These are phyloP conservation scores for Eristalis pertinax DNA, from an alignment of 2,888 invertebrate genomes.

Conservation along the genomic window DNA sequence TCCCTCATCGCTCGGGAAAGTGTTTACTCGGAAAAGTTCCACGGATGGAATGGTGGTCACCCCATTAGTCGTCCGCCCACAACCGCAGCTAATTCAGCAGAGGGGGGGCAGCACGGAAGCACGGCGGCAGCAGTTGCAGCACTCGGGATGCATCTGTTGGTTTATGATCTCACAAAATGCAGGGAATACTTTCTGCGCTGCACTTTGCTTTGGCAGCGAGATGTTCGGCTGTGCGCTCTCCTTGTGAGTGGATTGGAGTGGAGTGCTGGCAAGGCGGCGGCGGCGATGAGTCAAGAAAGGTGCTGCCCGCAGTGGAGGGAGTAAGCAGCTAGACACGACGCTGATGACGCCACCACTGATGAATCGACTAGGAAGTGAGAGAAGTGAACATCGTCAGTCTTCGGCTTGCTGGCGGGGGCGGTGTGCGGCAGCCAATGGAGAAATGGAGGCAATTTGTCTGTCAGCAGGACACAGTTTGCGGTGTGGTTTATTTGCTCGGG, in stretches of 20 bases:
- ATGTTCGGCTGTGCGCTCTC: background rate
- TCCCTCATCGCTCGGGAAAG: constrained; percentile 14
- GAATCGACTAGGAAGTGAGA: constrained; percentile 56
- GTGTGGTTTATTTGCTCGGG: constrained; percentile 48
- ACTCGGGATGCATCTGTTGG: constrained; percentile 57
- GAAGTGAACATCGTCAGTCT: background rate
- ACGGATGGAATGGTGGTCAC: background rate
- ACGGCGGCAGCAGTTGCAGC: background rate
- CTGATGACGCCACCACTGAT: constrained; percentile 30
- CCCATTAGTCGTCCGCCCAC: background rate
- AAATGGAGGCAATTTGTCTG: constrained; percentile 65
- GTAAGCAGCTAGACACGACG: background rate
- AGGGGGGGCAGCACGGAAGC: constrained; percentile 2
- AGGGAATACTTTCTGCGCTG: constrained; percentile 39
- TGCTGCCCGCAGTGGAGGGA: background rate
- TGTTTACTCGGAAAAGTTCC: constrained; percentile 56
- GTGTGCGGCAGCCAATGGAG: background rate
- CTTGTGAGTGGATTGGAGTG: constrained; percentile 7
- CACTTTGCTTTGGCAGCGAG: constrained; percentile 28
- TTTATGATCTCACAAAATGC: constrained; percentile 59
- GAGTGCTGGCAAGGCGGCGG: background rate
- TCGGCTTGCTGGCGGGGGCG: background rate
- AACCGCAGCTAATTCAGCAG: constrained; percentile 10
- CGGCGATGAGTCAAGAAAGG: background rate
- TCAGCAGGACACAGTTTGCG: constrained; percentile 58